Evolutionary conservation across 2,888 invertebrate species (phyloP), one percentile per base, ranked within the genome.

Genomic region (Lepidochrysops patricia): DNA sequence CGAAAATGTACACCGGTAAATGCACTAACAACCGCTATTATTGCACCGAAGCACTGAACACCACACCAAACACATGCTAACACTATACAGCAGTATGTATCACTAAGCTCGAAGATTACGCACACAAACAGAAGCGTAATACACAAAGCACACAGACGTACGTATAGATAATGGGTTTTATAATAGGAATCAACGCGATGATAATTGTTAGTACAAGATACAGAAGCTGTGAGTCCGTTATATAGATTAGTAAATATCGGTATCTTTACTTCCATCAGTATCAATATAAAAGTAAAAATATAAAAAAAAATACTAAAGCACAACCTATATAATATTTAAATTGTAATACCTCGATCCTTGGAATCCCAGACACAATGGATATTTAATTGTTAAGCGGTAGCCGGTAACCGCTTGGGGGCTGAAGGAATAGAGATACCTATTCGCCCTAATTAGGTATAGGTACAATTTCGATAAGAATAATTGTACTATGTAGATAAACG

Each of bases 91-190:
- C 60, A 58, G 60, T 63, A 58, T 60, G 68, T 67, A 61, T 68
- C 60, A 70, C 68, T 67, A 67, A 68, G 63, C 65, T 63, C 60
- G 57, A 65, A 63, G 50, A 57, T 64, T 64, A 63, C 60, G 61
- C 66, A 67, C 66, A 68, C 65, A 59, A 32, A 59, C 34, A 29
- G 15, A 52, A 32, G 54, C 54, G 54, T 32, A 57, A n/a, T 57
- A 13, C 6, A 25, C n/a, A 32, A 57, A 57, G 59, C 61, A 57
- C 61, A 61, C 58, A 43, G 52, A 34, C 32, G 50, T 25, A 32
- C 57, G 26, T 29, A 60, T 54, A 52, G 52, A 52, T 52, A 52
- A 54, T 54, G 19, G 32, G 15, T 54, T 54, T 54, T 29, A 54
- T 56, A 48, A 57, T 57, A 29, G 35, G 50, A 57, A 57, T 62